Percentiles rank a stretch among this genome's conserved stretches.
Conservation (phyloP, 2,888 invertebrate genomes). For the Conomelus anceps region DNA sequence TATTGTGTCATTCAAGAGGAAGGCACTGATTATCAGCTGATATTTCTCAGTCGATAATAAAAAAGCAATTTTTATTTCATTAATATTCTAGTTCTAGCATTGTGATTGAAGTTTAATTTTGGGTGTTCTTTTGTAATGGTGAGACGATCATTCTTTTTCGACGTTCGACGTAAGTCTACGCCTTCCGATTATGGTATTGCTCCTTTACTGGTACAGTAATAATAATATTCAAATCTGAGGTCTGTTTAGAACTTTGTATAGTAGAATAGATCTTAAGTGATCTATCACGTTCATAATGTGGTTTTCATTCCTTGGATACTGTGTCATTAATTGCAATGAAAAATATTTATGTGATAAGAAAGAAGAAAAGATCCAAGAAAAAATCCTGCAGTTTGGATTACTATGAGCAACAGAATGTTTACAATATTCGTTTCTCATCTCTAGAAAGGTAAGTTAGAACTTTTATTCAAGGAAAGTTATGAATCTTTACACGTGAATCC, state of each 20-base stretch:
- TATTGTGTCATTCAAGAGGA: not conserved
- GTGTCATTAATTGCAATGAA: slow-evolving; percentile 22
- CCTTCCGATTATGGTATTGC: too few relatives aligned
- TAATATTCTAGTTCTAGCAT: not conserved
- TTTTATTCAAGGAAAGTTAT: not conserved
- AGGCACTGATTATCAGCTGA: not conserved
- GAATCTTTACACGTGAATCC: too few relatives aligned
- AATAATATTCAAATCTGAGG: not conserved
- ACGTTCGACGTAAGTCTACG: not conserved
- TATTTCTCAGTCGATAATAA: not conserved
- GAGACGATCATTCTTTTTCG: not conserved
- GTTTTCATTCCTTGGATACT: not conserved
- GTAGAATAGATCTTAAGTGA: not conserved
- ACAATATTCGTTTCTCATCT: slow-evolving; percentile 24
- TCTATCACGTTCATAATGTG: not conserved
- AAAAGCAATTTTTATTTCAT: not conserved
- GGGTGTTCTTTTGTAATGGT: not conserved
- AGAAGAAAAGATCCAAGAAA: slow-evolving; percentile 32
- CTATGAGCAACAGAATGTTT: slow-evolving; percentile 29
- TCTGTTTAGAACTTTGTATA: not conserved
- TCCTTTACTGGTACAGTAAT: not conserved
- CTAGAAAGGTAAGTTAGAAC: slow-evolving; percentile 25
- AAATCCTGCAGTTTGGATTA: slow-evolving; percentile 28
- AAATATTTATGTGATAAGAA: slow-evolving; percentile 29
- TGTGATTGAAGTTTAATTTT: too few relatives aligned